phyloP scores from a whole-genome alignment of 1,140 invertebrate genomes.

The Pteromalus puparum region DNA sequence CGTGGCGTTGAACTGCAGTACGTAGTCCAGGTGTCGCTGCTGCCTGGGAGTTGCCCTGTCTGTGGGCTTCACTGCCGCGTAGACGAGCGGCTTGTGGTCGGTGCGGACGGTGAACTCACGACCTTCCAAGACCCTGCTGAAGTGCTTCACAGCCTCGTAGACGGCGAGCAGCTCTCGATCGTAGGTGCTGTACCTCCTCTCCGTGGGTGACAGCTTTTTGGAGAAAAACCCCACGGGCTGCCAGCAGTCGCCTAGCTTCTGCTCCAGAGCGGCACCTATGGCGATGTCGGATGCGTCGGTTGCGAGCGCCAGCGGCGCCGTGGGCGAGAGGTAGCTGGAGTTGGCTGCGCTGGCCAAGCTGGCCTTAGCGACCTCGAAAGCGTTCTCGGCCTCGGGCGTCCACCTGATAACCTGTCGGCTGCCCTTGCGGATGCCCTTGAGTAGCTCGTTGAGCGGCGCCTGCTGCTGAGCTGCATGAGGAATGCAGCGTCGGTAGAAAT shows the following conservation, averaged over 20 bases:
- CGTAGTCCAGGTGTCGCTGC: no score
- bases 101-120: no score
- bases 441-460: background rate
- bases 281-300: background rate
- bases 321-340: background rate
- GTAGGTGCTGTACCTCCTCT: conserved; percentile 52
- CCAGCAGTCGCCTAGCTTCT: background rate
- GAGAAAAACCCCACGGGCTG: background rate
- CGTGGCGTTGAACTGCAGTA: no score
- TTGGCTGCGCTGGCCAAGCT: background rate
- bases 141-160: conserved; percentile 48
- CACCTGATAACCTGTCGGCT: background rate
- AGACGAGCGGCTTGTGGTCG: no score
- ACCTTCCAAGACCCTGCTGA: background rate
- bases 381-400: background rate
- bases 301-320: no score
- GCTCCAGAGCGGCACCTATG: background rate
- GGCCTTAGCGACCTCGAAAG: background rate
- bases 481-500: background rate
- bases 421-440: background rate
- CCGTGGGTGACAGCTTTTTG: background rate
- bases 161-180: conserved; percentile 62
- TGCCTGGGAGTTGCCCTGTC: no score
- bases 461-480: background rate
- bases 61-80: no score